Percentiles rank a stretch among this genome's conserved stretches.
Evolutionary conservation across 2,797 vertebrate genomes (phyloP).

Genomic region (Myotis pilosus): DNA sequence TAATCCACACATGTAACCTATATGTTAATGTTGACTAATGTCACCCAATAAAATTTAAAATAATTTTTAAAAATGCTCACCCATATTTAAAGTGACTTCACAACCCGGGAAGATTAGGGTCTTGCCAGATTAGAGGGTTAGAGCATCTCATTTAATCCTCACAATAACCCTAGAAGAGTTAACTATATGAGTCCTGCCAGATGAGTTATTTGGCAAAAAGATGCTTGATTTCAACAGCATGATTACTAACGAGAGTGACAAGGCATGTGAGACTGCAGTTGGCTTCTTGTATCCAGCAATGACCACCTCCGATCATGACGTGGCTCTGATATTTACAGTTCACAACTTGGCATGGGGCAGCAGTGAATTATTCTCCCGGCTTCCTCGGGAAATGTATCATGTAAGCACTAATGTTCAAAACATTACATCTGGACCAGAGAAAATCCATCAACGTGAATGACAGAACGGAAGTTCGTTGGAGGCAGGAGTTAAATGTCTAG

Average conservation of each 20-base stretch:
- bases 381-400: not conserved
- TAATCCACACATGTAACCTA: too few species aligned
- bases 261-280: slow-evolving; percentile 19
- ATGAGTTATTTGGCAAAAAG: slow-evolving; percentile 7
- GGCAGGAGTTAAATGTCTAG: not conserved
- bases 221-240: not conserved
- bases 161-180: not conserved
- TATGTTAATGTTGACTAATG: too few species aligned
- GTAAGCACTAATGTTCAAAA: not conserved
- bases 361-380: slow-evolving; percentile 2
- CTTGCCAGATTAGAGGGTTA: not conserved
- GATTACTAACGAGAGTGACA: not conserved
- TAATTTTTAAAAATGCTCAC: not conserved
- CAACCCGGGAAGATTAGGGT: not conserved
- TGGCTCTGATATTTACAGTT: not conserved
- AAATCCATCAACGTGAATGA: not conserved
- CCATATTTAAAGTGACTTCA: not conserved
- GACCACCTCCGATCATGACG: rapidly evolving
- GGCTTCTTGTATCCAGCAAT: not conserved
- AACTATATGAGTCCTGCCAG: not conserved
- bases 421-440: not conserved
- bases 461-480: not conserved
- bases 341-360: not conserved
- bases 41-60: too few species aligned
- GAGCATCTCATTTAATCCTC: not conserved